Conservation (phyloP, 2,888 invertebrate genomes). For the Sarcophaga variegata region DNA sequence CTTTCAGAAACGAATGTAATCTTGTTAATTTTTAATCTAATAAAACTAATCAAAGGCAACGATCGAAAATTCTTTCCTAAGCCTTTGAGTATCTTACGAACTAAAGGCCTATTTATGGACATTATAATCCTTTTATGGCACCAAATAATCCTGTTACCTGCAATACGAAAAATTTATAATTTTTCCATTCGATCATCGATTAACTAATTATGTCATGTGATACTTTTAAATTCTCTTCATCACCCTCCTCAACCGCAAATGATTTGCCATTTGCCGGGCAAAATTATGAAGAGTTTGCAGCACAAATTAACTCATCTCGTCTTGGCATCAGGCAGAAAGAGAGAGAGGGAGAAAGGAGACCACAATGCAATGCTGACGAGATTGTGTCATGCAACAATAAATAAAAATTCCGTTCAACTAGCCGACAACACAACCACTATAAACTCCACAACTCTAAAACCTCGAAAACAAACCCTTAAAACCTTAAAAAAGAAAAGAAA, state of each 20-base stretch:
- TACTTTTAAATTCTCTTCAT: not conserved
- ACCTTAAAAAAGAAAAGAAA: constrained; percentile 49
- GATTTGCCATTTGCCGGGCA: not conserved
- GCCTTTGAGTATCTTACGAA: no score
- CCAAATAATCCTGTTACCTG: not conserved
- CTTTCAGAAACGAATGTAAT: no score
- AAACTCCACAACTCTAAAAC: constrained; percentile 72
- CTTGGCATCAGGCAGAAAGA: constrained; percentile 31
- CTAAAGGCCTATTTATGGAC: not conserved
- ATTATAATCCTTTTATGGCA: not conserved
- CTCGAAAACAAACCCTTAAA: constrained; percentile 63
- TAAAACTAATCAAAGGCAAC: no score
- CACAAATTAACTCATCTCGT: constrained; percentile 58
- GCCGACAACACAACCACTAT: constrained; percentile 78
- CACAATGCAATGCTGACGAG: constrained; percentile 59
- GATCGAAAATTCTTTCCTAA: no score
- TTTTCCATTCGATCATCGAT: not conserved
- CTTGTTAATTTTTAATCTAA: no score
- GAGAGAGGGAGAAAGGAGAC: not conserved
- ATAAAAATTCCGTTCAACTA: constrained; percentile 78
- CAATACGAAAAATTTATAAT: not conserved
- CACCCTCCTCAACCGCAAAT: not conserved
- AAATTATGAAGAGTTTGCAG: constrained; percentile 18
- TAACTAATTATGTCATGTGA: constrained; percentile 20
- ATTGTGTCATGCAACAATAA: constrained; percentile 78